These are phyloP conservation scores for Ormia ochracea DNA, from an alignment of 2,888 invertebrate species.

Conservation along the genomic window DNA sequence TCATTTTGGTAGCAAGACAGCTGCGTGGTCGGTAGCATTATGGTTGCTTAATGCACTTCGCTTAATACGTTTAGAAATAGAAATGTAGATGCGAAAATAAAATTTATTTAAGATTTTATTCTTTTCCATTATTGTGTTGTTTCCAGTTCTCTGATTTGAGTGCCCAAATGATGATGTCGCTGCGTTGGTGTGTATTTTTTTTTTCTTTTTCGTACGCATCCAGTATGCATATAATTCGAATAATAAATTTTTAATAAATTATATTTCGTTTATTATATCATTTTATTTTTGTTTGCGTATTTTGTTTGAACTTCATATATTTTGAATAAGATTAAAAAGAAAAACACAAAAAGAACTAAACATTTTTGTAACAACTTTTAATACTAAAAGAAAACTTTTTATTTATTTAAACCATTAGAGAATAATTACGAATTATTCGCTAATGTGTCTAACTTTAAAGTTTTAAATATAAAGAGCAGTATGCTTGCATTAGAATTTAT, in stretches of 20 bases:
- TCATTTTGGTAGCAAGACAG: background rate
- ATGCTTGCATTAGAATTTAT: too few relatives aligned
- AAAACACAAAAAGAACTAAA: too few relatives aligned
- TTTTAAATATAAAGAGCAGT: too few relatives aligned
- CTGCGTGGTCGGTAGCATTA: background rate
- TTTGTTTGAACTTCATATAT: too few relatives aligned
- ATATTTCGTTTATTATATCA: constrained; percentile 26
- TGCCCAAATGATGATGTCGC: background rate
- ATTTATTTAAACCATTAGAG: too few relatives aligned
- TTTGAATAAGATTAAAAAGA: too few relatives aligned
- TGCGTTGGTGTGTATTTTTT: background rate
- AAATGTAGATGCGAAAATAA: background rate
- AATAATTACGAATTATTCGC: too few relatives aligned
- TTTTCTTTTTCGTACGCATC: background rate
- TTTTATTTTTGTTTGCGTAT: background rate
- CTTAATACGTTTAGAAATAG: background rate
- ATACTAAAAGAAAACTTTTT: too few relatives aligned
- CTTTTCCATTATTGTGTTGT: background rate
- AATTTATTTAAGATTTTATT: background rate
- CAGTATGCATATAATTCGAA: background rate
- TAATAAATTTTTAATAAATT: background rate
- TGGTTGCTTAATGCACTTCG: background rate
- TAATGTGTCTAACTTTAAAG: too few relatives aligned
- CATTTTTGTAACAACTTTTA: too few relatives aligned
- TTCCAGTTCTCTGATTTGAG: constrained; percentile 1